These are phyloP conservation scores for Drosophila neocordata DNA, from an alignment of 1,140 invertebrate genomes.

Conservation along the genomic window DNA sequence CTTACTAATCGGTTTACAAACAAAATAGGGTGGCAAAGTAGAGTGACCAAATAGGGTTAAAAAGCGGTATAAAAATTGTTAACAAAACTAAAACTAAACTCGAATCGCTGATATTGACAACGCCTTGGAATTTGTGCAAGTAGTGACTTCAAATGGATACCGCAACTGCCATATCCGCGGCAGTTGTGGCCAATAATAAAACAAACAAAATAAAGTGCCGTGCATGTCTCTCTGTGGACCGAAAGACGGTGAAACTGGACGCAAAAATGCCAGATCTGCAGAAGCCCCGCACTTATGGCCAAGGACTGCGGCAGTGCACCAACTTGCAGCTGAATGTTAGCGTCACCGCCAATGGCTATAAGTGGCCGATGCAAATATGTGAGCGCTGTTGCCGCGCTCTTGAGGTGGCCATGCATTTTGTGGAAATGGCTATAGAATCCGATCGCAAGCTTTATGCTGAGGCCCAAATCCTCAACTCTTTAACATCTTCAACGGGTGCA, in stretches of 20 bases:
- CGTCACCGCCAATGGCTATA: conserved; percentile 52
- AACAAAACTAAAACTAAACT: neutral
- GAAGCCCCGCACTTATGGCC: conserved; percentile 51
- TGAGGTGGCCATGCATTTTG: conserved; percentile 71
- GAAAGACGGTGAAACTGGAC: conserved; percentile 57
- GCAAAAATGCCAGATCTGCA: conserved; percentile 60
- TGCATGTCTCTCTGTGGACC: conserved; percentile 64
- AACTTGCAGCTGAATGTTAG: conserved; percentile 44
- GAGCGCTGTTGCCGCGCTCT: conserved; percentile 68
- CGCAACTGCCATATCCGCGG: conserved; percentile 39
- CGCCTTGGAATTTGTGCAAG: neutral
- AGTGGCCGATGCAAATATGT: conserved; percentile 72
- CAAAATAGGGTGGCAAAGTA: neutral
- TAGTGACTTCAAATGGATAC: conserved; percentile 45
- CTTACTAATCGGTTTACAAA: neutral
- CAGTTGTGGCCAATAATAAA: conserved; percentile 60
- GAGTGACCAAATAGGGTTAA: neutral
- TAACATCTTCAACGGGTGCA: neutral
- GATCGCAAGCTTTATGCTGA: conserved; percentile 58
- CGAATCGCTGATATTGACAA: neutral
- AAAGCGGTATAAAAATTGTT: neutral
- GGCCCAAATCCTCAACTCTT: conserved; percentile 46
- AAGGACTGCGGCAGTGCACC: conserved; percentile 61
- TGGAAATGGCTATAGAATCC: conserved; percentile 63
- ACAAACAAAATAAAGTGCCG: conserved; percentile 62